Evolutionary conservation across 92 coral and sea anemone genomes (phyloP), one percentile per base, ranked within the genome.

Genomic region (Porites evermanni): DNA sequence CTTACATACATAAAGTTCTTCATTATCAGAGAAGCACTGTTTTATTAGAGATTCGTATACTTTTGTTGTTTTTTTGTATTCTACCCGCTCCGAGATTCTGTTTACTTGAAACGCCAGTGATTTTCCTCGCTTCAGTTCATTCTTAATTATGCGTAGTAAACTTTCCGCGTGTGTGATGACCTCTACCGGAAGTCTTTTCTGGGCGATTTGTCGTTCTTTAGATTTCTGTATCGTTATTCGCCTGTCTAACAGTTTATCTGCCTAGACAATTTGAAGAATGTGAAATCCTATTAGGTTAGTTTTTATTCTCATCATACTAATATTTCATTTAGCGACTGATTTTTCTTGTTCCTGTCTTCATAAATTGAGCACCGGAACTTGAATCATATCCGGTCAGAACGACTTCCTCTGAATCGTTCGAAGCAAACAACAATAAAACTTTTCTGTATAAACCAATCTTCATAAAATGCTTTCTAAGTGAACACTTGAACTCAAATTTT

Each of bases 371-470:
- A 70, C 53, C 17, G 74, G 53, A 32, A 38, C 21, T 32, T 2
- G 8, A 16, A 2, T 11, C 2, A 70, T 70, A 66, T 79, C 84
- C 84, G 53, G 84, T 53, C 52, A 24, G 14, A 79, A 50, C 72
- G 84, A 79, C 84, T 79, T 79, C 84, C 84, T 79, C 67, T 11
- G 47, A 56, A 13, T 21, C 60, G 14, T 21, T 53, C 38, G 20
- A 67, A 47, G 72, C 72, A 51, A 44, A 38, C 47, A 64, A 13
- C 53, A 77, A 59, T n/a, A 12, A 12, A 38, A 38, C 47, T 38
- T 38, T 38, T 38, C 47, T 38, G 47, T 38, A 23, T 56, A 19
- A 23, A 24, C 32, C 74, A 69, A 3, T 69, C 17, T 23, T 2
- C 6, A 12, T 69, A 38, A 19, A 47, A 44, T 64, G 32, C 21